Conservation (phyloP, 2,113 vertebrate genomes). For the Lagopus leucura region DNA sequence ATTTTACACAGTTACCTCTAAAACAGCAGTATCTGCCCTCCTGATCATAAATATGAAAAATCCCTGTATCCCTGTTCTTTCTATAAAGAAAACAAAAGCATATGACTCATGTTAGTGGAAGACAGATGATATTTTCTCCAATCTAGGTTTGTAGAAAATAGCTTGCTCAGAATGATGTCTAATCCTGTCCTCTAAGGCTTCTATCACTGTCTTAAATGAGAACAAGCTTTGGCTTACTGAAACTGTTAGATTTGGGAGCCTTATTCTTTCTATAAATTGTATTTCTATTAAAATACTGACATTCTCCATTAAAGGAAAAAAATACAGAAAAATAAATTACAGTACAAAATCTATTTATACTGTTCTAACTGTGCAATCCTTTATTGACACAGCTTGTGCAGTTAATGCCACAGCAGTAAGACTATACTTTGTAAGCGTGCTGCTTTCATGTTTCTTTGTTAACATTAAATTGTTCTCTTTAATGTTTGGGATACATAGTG, state of each 20-base stretch:
- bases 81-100: neutral
- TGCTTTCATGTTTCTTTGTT: conserved; percentile 16
- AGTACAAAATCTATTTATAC: neutral
- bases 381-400: conserved; percentile 15
- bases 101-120: neutral
- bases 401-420: neutral
- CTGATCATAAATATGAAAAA: neutral
- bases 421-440: neutral
- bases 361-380: neutral
- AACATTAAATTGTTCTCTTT: neutral
- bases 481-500: neutral
- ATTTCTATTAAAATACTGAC: conserved; percentile 3
- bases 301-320: neutral
- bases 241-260: neutral
- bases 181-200: neutral
- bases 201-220: neutral
- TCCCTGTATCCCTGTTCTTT: neutral
- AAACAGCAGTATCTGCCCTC: neutral
- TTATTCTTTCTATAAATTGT: conserved; percentile 20
- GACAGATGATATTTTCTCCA: conserved; percentile 28
- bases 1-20: neutral
- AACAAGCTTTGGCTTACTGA: conserved; percentile 8
- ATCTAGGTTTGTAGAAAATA: conserved; percentile 35
- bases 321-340: neutral
- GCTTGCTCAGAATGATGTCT: conserved; percentile 30